Percentiles rank a stretch among this genome's conserved stretches.
Conservation (phyloP, 1,140 invertebrate species). For the Pissodes strobi region DNA sequence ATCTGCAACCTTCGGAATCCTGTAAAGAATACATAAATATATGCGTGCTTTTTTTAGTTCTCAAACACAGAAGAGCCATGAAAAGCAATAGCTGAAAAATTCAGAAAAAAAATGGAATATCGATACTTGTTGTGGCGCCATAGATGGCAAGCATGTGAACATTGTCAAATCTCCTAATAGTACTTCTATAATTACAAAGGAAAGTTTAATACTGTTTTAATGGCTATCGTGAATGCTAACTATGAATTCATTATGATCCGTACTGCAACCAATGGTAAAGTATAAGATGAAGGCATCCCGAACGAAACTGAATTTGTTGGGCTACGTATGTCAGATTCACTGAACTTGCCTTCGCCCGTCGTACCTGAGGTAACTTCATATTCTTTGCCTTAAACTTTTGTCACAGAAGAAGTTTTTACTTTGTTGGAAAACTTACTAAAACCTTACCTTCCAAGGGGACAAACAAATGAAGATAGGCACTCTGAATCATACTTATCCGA, state of each 20-base stretch:
- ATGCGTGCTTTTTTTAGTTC: too few species aligned
- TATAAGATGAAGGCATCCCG: conserved; percentile 46
- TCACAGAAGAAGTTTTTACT: conserved; percentile 36
- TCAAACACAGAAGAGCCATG: too few species aligned
- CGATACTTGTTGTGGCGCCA: conserved; percentile 48
- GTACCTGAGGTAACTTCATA: not conserved
- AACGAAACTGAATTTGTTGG: not conserved
- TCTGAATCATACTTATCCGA: too few species aligned
- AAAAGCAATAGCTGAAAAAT: conserved; percentile 44
- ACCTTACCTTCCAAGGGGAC: conserved; percentile 13
- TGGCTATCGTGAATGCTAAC: conserved; percentile 54
- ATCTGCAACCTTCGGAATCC: too few species aligned
- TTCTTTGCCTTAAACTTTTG: conserved; percentile 49
- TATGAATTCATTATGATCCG: conserved; percentile 55
- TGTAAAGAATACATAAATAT: too few species aligned
- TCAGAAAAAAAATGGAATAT: conserved; percentile 51
- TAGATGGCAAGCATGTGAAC: conserved; percentile 55
- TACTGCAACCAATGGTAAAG: conserved; percentile 55
- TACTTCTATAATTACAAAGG: conserved; percentile 55
- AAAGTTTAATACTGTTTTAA: conserved; percentile 49
- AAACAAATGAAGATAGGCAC: conserved; percentile 39
- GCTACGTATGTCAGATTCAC: not conserved
- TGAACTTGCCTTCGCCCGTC: conserved; percentile 10
- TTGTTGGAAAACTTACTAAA: conserved; percentile 20
- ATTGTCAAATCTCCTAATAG: conserved; percentile 29